These are phyloP conservation scores for Pedionomus torquatus DNA, from an alignment of 2,113 vertebrate species.

Conservation along the genomic window DNA sequence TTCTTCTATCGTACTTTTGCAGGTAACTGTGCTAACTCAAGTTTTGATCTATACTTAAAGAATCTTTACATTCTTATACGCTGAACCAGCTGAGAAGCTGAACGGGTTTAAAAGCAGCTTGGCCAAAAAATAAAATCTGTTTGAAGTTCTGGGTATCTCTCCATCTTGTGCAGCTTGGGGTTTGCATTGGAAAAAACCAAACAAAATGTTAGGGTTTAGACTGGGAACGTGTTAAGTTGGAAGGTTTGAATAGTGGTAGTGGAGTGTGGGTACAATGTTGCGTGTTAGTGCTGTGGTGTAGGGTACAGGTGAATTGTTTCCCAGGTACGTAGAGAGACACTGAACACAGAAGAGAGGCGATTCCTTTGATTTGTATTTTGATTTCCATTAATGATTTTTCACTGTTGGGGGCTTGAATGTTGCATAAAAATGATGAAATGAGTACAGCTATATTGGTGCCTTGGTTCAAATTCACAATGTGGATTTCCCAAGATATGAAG, in stretches of 20 bases:
- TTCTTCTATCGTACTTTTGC: rapidly evolving
- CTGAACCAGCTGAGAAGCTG: not conserved
- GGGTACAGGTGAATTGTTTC: not conserved
- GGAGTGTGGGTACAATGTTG: not conserved
- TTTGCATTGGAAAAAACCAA: not conserved
- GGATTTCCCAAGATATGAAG: not conserved
- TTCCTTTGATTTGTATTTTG: not conserved
- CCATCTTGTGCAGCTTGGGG: not conserved
- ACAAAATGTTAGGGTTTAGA: not conserved
- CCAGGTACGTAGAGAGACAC: not conserved
- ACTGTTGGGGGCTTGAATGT: not conserved
- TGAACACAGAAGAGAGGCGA: not conserved
- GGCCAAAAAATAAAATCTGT: not conserved
- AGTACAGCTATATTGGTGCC: not conserved
- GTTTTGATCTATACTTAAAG: not conserved
- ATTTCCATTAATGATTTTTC: not conserved
- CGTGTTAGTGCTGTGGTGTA: not conserved
- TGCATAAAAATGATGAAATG: not conserved
- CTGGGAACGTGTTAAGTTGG: not conserved
- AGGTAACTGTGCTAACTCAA: not conserved
- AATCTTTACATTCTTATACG: not conserved
- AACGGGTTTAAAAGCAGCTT: not conserved
- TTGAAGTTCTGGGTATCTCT: not conserved
- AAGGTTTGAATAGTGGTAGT: not conserved
- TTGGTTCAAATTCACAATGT: not conserved